Evolutionary conservation across 2,888 invertebrate species (phyloP).

Genomic region (Strigamia transsilvanica): DNA sequence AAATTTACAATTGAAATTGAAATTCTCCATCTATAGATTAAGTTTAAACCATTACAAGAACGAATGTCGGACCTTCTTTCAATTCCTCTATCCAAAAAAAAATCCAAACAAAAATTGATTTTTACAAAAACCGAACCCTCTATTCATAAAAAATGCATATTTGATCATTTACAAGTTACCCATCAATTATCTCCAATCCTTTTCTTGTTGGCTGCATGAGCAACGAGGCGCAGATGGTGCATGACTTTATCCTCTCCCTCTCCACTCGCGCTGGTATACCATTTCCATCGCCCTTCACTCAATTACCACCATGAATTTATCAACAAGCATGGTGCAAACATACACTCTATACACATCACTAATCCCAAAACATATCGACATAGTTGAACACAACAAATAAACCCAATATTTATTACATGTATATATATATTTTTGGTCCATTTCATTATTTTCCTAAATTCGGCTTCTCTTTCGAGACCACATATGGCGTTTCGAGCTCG

Average conservation of each 20-base stretch:
- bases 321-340: neutral
- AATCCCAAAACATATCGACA: neutral
- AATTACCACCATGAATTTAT: constrained; percentile 8
- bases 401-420: neutral
- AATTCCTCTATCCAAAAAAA: too few species aligned
- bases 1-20: too few species aligned
- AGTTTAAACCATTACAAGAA: too few species aligned
- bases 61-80: too few species aligned
- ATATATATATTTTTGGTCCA: neutral
- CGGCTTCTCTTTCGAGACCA: neutral
- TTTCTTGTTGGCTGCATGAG: neutral
- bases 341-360: neutral
- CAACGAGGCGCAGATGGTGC: neutral
- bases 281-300: neutral
- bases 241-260: neutral
- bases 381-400: neutral
- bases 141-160: constrained; percentile 1
- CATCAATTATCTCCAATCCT: constrained; percentile 9
- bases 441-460: neutral
- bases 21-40: too few species aligned
- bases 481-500: neutral
- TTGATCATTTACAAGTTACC: neutral
- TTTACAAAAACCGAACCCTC: neutral
- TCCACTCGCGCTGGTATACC: neutral
- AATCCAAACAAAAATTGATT: too few species aligned